Evolutionary conservation across 35 echinoderm and acorn worm species (phyloP).

Genomic region (Acanthaster planci): DNA sequence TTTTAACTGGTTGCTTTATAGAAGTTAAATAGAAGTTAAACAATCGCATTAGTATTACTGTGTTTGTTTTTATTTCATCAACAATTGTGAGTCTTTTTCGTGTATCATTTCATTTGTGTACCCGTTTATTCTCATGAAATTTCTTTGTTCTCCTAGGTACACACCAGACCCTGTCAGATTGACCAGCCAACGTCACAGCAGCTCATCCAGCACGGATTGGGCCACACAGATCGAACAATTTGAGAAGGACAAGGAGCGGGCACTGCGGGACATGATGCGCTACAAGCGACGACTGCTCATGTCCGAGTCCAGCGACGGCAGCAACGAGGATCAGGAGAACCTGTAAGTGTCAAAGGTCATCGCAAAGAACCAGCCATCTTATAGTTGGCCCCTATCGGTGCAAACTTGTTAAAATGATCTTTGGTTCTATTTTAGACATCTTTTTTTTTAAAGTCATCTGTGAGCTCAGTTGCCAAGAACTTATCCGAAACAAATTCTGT

Average conservation of each 20-base stretch:
- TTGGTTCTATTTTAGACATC: too few species aligned
- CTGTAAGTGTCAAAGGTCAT: slow-evolving; percentile 23
- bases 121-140: background rate
- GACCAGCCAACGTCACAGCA: background rate
- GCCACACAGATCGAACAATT: slow-evolving; percentile 70
- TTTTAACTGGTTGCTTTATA: too few species aligned
- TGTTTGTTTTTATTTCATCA: too few species aligned
- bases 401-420: background rate
- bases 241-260: slow-evolving; percentile 41
- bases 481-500: too few species aligned
- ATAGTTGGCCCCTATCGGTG: background rate
- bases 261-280: slow-evolving; percentile 43
- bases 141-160: background rate
- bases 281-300: slow-evolving; percentile 64
- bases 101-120: too few species aligned
- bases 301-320: slow-evolving; percentile 39
- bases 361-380: background rate
- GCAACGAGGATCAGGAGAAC: slow-evolving; percentile 39
- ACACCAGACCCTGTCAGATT: slow-evolving; percentile 33
- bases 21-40: too few species aligned
- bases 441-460: background rate
- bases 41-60: too few species aligned
- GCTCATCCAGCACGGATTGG: slow-evolving; percentile 74
- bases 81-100: too few species aligned
- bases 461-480: too few species aligned